phyloP scores from a whole-genome alignment of 2,888 invertebrate genomes.

The Anthophora plumipes region DNA sequence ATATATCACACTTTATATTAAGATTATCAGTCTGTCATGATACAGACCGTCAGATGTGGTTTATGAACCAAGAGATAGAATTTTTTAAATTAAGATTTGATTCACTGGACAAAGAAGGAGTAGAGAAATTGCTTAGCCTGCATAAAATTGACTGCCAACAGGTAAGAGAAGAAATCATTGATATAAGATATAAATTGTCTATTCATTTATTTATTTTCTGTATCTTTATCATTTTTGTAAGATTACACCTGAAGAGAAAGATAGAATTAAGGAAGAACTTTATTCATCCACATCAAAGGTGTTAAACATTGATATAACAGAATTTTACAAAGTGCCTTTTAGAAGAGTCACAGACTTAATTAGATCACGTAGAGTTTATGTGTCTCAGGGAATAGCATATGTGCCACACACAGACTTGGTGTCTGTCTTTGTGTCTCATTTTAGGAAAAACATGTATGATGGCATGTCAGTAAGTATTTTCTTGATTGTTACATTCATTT shows the following conservation, averaged over 20 bases:
- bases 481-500: conserved; percentile 33
- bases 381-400: conserved; percentile 94
- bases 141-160: conserved; percentile 89
- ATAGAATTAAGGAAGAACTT: conserved; percentile 85
- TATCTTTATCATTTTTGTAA: conserved; percentile 66
- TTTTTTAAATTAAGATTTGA: conserved; percentile 93
- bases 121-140: conserved; percentile 88
- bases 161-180: conserved; percentile 70
- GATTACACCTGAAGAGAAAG: conserved; percentile 89
- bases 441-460: conserved; percentile 89
- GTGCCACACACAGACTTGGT: conserved; percentile 94
- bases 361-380: conserved; percentile 90
- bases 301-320: conserved; percentile 87
- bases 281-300: conserved; percentile 85
- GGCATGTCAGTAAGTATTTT: conserved; percentile 87
- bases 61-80: conserved; percentile 94
- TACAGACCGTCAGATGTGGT: conserved; percentile 95
- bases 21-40: conserved; percentile 95
- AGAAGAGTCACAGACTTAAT: conserved; percentile 95
- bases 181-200: conserved; percentile 4
- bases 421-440: conserved; percentile 92
- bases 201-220: conserved; percentile 25
- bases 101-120: conserved; percentile 87
- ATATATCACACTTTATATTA: conserved; percentile 96
- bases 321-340: conserved; percentile 94